Evolutionary conservation across 30 jellyfish, hydroid and myxozoan genomes (phyloP).

Genomic region (Aurelia aurita): DNA sequence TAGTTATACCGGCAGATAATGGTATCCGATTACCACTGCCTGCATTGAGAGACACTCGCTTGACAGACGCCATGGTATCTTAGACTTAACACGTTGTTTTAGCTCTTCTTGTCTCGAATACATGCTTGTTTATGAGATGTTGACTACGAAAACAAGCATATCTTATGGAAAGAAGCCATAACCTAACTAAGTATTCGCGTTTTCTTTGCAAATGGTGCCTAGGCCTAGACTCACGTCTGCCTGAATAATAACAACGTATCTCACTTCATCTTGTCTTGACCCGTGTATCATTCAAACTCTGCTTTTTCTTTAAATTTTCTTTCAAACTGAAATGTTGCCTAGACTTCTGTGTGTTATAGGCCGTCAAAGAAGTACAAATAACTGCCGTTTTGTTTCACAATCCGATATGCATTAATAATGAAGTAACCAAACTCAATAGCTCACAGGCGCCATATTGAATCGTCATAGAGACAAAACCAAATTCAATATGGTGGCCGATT

Average conservation of each 20-base stretch:
- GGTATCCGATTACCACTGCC: too few species aligned
- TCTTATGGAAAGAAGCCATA: neutral
- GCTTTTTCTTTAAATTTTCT: neutral
- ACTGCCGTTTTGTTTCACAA: constrained; percentile 14
- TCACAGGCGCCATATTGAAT: constrained; percentile 39
- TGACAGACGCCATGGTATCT: constrained; percentile 3
- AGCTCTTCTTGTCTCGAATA: neutral
- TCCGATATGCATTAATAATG: constrained; percentile 5
- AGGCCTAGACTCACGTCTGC: neutral
- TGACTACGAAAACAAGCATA: constrained; percentile 1
- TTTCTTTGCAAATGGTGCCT: constrained; percentile 1
- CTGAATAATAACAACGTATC: neutral
- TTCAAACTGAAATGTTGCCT: constrained; percentile 2
- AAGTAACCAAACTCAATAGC: neutral
- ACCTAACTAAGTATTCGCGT: neutral
- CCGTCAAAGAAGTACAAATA: neutral
- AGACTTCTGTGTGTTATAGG: constrained; percentile 3
- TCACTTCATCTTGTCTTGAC: neutral
- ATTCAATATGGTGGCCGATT: constrained; percentile 37
- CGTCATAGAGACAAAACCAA: constrained; percentile 26
- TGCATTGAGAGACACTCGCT: neutral
- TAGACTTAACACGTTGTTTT: neutral
- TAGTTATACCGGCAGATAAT: too few species aligned
- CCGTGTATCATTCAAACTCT: neutral
- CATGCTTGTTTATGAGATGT: constrained; percentile 1